A percentile compares a stretch with the other conserved stretches of the same genome.
These are phyloP conservation scores for Dexiosoma caninum DNA, from an alignment of 2,888 invertebrate species.

Conservation along the genomic window DNA sequence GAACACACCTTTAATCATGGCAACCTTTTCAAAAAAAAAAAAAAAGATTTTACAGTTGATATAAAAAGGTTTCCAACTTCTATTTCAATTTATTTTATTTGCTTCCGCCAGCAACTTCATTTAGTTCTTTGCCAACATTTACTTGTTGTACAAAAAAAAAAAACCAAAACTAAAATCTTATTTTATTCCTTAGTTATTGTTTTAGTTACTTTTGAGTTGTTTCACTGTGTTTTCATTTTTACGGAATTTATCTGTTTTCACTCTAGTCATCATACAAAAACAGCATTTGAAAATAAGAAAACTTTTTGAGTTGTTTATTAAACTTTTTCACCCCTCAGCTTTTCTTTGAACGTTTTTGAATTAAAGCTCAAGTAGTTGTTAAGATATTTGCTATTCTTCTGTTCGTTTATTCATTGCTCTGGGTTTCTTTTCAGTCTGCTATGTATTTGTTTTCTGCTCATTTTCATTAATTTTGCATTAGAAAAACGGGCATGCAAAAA, in stretches of 20 bases:
- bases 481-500: background rate
- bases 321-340: background rate
- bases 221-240: background rate
- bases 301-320: conserved; percentile 24
- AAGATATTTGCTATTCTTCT: conserved; percentile 34
- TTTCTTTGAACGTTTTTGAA: conserved; percentile 25
- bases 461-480: background rate
- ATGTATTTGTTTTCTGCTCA: background rate
- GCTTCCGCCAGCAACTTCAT: conserved; percentile 2
- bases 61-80: conserved; percentile 16
- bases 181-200: background rate
- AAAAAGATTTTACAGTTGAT: background rate
- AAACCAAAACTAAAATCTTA: background rate
- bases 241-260: conserved; percentile 23
- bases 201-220: background rate
- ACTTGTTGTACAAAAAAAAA: background rate
- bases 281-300: conserved; percentile 8
- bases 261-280: background rate
- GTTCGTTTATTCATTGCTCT: conserved; percentile 29
- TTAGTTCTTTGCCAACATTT: conserved; percentile 1
- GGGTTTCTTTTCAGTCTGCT: background rate
- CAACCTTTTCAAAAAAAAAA: too few relatives aligned
- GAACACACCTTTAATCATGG: background rate
- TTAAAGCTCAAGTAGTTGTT: conserved; percentile 51
- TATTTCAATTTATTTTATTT: conserved; percentile 29